Percentiles rank a stretch among this genome's conserved stretches.
Evolutionary conservation across 2,797 vertebrate genomes (phyloP).

Genomic region (Sphenodon punctatus): DNA sequence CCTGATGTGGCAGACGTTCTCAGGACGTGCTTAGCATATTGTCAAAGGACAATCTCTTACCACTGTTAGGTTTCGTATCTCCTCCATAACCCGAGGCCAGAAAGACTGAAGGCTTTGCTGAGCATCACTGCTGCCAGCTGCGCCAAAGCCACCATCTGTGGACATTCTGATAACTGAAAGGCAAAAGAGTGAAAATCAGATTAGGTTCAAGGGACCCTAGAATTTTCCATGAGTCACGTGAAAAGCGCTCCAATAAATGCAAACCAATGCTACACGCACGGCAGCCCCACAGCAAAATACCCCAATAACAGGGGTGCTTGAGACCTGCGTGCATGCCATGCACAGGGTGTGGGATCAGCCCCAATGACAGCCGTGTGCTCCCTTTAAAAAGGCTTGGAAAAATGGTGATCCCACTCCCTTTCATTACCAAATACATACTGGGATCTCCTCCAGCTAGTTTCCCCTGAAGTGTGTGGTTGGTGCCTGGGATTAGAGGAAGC

Average conservation of each 20-base stretch:
- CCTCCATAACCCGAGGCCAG: conserved; percentile 98
- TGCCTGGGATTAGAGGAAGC: no score
- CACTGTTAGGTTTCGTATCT: conserved; percentile 96
- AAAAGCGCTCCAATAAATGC: neutral
- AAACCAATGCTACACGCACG: no score
- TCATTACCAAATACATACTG: neutral
- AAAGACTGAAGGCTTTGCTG: conserved; percentile 98
- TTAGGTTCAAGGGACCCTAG: neutral
- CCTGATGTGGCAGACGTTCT: fast-evolving
- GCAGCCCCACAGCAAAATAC: no score
- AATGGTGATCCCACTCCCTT: neutral
- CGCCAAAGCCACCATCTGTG: conserved; percentile 87
- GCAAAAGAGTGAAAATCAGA: neutral
- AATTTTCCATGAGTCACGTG: neutral
- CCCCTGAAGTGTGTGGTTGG: no score
- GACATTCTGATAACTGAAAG: conserved; percentile 85
- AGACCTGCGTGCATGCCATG: no score
- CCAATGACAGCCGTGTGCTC: no score
- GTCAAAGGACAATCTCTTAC: conserved; percentile 71
- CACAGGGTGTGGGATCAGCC: no score
- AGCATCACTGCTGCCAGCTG: conserved; percentile 87
- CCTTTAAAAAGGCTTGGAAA: no score
- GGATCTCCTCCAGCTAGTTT: neutral
- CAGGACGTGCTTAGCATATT: neutral
- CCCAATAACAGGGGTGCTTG: no score